phyloP scores from a whole-genome alignment of 1,140 invertebrate species.

The Tachypleus tridentatus region DNA sequence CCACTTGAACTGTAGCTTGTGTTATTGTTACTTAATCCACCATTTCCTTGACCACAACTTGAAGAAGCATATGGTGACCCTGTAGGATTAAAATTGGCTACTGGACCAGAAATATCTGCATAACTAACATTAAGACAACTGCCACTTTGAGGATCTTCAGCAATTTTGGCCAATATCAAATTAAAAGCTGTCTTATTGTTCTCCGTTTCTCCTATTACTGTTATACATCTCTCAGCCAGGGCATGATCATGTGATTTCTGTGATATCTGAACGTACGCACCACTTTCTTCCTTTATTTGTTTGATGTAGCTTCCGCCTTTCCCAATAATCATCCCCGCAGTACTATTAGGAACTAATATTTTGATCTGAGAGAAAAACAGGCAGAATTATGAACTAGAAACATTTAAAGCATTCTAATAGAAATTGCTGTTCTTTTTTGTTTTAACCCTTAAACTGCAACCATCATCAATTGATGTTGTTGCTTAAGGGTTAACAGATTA shows the following conservation, averaged over 20 bases:
- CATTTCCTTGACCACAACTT: conserved; percentile 24
- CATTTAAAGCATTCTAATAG: no score
- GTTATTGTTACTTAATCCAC: conserved; percentile 23
- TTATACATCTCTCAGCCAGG: conserved; percentile 91
- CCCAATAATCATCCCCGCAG: conserved; percentile 98
- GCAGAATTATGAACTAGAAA: no score
- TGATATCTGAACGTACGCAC: conserved; percentile 96
- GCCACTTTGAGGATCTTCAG: conserved; percentile 93
- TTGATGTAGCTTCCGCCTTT: conserved; percentile 96
- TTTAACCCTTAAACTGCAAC: no score
- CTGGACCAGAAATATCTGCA: conserved; percentile 84
- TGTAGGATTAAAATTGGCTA: conserved; percentile 92
- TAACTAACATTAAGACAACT: conserved; percentile 92
- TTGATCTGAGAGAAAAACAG: conserved; percentile 53
- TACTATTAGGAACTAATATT: conserved; percentile 95
- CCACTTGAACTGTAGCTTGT: conserved; percentile 27
- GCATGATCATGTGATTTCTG: conserved; percentile 96
- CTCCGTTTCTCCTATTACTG: conserved; percentile 83
- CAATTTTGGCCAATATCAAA: conserved; percentile 92
- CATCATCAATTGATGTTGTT: no score
- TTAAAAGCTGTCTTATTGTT: conserved; percentile 83
- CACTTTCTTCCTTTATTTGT: conserved; percentile 94
- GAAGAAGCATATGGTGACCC: conserved; percentile 80
- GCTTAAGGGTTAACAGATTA: no score
- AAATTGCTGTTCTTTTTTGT: no score